Evolutionary conservation across 2,888 invertebrate species (phyloP).

Genomic region (Thelaira solivaga): DNA sequence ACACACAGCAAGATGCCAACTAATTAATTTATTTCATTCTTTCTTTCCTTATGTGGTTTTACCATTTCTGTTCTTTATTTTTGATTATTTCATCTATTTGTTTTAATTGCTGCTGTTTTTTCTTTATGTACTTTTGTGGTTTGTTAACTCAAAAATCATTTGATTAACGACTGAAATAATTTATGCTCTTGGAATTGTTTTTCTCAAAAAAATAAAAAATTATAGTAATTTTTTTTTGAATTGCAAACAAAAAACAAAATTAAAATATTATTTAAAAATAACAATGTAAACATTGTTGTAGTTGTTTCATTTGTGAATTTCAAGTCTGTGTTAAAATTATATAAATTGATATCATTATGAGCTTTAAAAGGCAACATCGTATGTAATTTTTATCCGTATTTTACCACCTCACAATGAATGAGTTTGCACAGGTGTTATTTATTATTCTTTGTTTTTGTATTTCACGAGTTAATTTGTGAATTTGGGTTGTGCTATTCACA

Average conservation of each 20-base stretch:
- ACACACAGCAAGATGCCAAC: background rate
- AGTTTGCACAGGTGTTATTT: slow-evolving; percentile 51
- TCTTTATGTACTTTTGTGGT: too few relatives aligned
- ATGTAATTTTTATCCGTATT: background rate
- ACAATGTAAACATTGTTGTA: too few relatives aligned
- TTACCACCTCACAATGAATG: background rate
- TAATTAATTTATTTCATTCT: slow-evolving; percentile 4
- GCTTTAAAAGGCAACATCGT: slow-evolving; percentile 2
- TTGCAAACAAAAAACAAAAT: too few relatives aligned
- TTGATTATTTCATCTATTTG: background rate
- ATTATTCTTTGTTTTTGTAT: too few relatives aligned
- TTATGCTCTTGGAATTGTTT: too few relatives aligned
- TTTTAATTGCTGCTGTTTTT: background rate
- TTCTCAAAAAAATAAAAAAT: too few relatives aligned
- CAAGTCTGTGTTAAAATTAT: too few relatives aligned
- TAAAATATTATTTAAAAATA: too few relatives aligned
- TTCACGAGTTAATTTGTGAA: slow-evolving; percentile 4
- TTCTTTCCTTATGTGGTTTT: background rate
- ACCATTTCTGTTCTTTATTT: background rate
- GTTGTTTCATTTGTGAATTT: slow-evolving; percentile 14
- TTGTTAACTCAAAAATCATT: background rate
- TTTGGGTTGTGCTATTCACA: slow-evolving; percentile 5
- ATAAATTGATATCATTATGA: slow-evolving; percentile 16
- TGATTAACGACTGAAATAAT: slow-evolving; percentile 27
- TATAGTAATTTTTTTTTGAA: too few relatives aligned